Conservation (phyloP, 2,113 vertebrate genomes). For the Gymnogyps californianus region DNA sequence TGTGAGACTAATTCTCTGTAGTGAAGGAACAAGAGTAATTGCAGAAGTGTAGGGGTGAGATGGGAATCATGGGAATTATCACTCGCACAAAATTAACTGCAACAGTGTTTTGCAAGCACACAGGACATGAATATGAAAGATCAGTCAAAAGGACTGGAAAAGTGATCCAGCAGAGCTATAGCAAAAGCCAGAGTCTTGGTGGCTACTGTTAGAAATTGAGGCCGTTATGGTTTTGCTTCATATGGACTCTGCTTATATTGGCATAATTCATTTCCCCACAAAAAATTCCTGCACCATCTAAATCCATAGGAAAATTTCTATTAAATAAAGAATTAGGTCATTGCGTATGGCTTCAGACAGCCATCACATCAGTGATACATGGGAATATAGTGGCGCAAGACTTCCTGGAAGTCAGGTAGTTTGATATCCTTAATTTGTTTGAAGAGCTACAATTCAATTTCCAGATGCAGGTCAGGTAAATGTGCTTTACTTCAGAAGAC, state of each 20-base stretch:
- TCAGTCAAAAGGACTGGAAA: conserved; percentile 24
- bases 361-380: neutral
- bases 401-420: neutral
- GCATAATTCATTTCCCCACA: neutral
- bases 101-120: neutral
- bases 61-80: conserved; percentile 13
- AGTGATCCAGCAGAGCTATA: conserved; percentile 8
- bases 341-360: neutral
- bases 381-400: neutral
- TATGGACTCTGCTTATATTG: neutral
- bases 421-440: neutral
- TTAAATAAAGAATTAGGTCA: neutral
- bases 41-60: neutral
- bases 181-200: neutral
- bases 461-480: neutral
- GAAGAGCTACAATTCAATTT: neutral
- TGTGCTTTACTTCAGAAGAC: neutral
- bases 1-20: conserved; percentile 4
- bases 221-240: neutral
- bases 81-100: neutral
- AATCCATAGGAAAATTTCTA: neutral
- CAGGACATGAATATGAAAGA: neutral
- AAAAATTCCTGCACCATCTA: neutral
- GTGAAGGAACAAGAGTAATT: neutral
- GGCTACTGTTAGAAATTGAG: neutral